These are phyloP conservation scores for Tamandua tetradactyla DNA, from an alignment of 2,797 vertebrate genomes.

Conservation along the genomic window DNA sequence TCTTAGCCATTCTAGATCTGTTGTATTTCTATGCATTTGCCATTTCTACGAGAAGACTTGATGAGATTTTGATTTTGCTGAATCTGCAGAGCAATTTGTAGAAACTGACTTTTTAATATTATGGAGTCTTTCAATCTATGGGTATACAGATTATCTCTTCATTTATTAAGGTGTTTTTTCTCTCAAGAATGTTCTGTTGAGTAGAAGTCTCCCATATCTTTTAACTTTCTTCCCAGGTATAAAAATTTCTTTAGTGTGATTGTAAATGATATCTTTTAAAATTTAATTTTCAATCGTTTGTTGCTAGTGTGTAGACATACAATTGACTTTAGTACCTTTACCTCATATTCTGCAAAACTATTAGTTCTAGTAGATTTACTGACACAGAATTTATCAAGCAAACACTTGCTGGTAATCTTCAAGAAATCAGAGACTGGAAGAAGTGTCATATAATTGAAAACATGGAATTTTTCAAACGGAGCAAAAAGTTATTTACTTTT, in stretches of 20 bases:
- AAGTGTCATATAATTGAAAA: constrained; percentile 4
- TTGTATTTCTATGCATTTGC: background rate
- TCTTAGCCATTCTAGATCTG: background rate
- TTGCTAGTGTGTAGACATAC: background rate
- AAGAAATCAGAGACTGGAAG: background rate
- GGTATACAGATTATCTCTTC: background rate
- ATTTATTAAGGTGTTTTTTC: background rate
- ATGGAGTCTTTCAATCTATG: background rate
- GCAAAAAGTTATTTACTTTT: background rate
- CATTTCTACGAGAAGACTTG: background rate
- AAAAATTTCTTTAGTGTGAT: background rate
- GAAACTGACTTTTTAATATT: background rate
- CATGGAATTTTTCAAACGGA: background rate
- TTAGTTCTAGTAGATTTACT: background rate
- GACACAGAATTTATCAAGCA: background rate
- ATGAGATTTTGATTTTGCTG: background rate
- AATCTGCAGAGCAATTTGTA: background rate
- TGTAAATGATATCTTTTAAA: constrained; percentile 12
- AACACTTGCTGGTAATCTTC: background rate
- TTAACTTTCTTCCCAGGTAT: constrained; percentile 12
- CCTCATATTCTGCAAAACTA: background rate
- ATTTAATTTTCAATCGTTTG: constrained; percentile 44
- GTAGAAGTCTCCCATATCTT: background rate
- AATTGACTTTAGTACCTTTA: background rate
- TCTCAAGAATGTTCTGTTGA: background rate